Evolutionary conservation across 2,888 invertebrate species (phyloP).

Genomic region (Xylocampa areola): DNA sequence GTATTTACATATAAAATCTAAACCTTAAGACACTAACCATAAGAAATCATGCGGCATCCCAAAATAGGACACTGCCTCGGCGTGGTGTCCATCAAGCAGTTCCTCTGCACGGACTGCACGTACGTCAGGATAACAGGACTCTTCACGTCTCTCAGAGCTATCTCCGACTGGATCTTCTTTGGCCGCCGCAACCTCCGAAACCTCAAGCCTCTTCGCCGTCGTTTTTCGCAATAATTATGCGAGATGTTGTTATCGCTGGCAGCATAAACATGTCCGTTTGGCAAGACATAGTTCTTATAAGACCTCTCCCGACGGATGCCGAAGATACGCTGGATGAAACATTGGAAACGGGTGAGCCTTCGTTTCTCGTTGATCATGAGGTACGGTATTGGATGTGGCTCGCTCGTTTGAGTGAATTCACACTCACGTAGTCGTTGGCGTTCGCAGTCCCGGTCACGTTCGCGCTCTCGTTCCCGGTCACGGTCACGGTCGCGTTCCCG

Average conservation of each 20-base stretch:
- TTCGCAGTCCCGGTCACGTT: too few relatives aligned
- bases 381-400: constrained; percentile 57
- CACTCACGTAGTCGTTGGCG: constrained; percentile 48
- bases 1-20: too few relatives aligned
- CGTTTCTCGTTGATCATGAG: constrained; percentile 65
- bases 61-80: constrained; percentile 79
- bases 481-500: too few relatives aligned
- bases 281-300: constrained; percentile 56
- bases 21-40: constrained; percentile 69
- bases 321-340: constrained; percentile 77
- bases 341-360: constrained; percentile 77
- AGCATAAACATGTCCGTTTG: constrained; percentile 69
- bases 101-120: constrained; percentile 78
- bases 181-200: constrained; percentile 72
- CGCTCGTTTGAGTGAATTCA: constrained; percentile 59
- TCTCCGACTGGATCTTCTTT: constrained; percentile 77
- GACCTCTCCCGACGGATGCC: constrained; percentile 70
- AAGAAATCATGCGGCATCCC: constrained; percentile 78
- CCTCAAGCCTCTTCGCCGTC: constrained; percentile 67
- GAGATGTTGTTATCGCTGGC: constrained; percentile 77
- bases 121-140: constrained; percentile 75
- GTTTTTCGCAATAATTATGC: constrained; percentile 64
- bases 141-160: constrained; percentile 65
- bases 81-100: constrained; percentile 78
- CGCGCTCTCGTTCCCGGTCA: too few relatives aligned